These are phyloP conservation scores for Campylorhamphus procurvoides DNA, from an alignment of 2,113 vertebrate genomes.

Conservation along the genomic window DNA sequence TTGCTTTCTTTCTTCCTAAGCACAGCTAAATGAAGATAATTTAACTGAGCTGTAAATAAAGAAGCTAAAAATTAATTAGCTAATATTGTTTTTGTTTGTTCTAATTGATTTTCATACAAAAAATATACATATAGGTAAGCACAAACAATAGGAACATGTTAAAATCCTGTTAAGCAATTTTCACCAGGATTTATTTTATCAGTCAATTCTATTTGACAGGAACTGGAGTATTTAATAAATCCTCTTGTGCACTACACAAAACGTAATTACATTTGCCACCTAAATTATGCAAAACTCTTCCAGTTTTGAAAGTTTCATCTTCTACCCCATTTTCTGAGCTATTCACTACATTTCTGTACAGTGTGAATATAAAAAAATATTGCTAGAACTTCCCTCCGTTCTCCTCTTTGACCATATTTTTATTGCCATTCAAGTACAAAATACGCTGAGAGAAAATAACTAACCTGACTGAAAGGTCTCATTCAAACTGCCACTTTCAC, in stretches of 20 bases:
- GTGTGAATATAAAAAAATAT: not conserved
- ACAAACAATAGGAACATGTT: not conserved
- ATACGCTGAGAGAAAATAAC: not conserved
- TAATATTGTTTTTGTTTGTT: not conserved
- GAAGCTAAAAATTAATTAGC: not conserved
- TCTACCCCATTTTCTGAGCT: not conserved
- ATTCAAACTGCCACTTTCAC: constrained; percentile 83
- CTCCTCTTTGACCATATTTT: not conserved
- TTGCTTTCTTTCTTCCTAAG: not conserved
- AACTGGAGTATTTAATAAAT: not conserved
- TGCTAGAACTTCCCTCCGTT: not conserved
- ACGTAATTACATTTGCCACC: not conserved
- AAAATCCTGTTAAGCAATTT: not conserved
- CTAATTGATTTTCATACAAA: not conserved
- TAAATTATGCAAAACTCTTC: not conserved
- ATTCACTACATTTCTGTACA: not conserved
- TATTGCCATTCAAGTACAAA: not conserved
- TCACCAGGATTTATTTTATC: not conserved
- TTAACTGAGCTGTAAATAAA: not conserved
- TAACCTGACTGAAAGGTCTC: constrained; percentile 85
- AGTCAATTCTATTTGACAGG: not conserved
- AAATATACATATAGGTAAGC: not conserved
- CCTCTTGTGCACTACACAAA: not conserved
- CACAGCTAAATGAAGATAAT: not conserved
- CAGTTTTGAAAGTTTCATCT: not conserved